Evolutionary conservation across 2,113 vertebrate genomes (phyloP), one percentile per base, ranked within the genome.

Genomic region (Corythaixoides concolor): DNA sequence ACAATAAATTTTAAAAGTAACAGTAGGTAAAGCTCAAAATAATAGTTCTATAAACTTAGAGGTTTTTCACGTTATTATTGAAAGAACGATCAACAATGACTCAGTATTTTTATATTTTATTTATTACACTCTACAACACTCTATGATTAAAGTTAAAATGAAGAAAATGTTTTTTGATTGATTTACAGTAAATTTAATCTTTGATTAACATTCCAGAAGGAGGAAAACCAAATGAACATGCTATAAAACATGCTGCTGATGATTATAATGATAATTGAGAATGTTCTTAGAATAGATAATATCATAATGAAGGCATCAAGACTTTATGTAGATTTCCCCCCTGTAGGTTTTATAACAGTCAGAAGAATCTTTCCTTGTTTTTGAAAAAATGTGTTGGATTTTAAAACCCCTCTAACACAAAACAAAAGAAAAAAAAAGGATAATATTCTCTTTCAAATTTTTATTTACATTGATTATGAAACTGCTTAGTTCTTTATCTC

Each of bases 181-280:
- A 86, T 96, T 94, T 95, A 90, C 49, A 89, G 80, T 85, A 90
- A 94, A 94, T 90, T 74, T 92, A 90, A 90, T 96, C 47, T 93
- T 81, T 92, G 85, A 93, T 94, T 94, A 96, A 85, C 64, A 90
- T 92, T 94, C 66, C 60, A 93, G 67, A 93, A 94, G 12, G 39
- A 84, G 21, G 15, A 84, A 94, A 96, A 96, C 67, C 87, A 94
- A 95, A 94, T 68, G 85, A 95, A 85, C 56, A 87, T 64, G 72
- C 88, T 94, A 89, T 85, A 86, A 96, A 96, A 86, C 69, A 69
- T 72, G 76, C 49, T 93, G 95, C 94, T 90, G 64, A 89, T 93
- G 33, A 94, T 94, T 82, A 84, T 79, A 94, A 91, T 90, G 52
- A 68, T 94, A 95, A 93, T 72, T 91, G 55, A 90, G 47, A 90